Conservation (phyloP, 2,888 invertebrate genomes). For the Macrosoma leucophasiata region DNA sequence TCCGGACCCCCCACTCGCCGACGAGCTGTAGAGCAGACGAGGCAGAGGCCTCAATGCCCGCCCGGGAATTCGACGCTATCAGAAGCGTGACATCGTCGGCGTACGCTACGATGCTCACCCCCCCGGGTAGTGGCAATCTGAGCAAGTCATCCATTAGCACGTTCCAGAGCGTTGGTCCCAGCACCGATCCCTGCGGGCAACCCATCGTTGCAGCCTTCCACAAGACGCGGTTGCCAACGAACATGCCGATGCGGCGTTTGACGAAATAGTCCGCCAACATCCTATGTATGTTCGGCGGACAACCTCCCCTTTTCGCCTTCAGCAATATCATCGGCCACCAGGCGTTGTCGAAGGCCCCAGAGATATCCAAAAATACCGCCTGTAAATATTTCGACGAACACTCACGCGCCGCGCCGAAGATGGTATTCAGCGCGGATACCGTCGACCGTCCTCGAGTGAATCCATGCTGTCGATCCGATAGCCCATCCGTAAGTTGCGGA, state of each 20-base stretch:
- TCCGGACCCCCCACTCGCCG: too few species aligned
- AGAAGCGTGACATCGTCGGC: slow-evolving; percentile 29
- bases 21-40: too few species aligned
- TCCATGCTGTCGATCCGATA: too few species aligned
- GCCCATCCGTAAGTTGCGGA: too few species aligned
- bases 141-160: slow-evolving; percentile 8
- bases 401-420: too few species aligned
- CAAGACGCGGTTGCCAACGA: slow-evolving; percentile 9
- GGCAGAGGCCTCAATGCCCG: too few species aligned
- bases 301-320: slow-evolving; percentile 14
- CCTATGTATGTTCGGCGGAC: slow-evolving; percentile 25
- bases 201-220: slow-evolving; percentile 21
- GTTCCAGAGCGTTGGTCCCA: slow-evolving; percentile 15
- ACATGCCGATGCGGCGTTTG: slow-evolving; percentile 7
- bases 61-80: too few species aligned
- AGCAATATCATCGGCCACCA: slow-evolving; percentile 30
- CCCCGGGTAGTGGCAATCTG: slow-evolving; percentile 18
- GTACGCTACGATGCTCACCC: slow-evolving; percentile 21
- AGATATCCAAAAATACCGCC: slow-evolving; percentile 30
- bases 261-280: slow-evolving; percentile 28
- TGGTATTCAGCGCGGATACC: too few species aligned
- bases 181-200: slow-evolving; percentile 19
- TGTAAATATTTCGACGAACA: slow-evolving; percentile 26
- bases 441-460: too few species aligned
- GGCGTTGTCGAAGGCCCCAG: slow-evolving; percentile 32